A percentile compares a stretch with the other conserved stretches of the same genome.
Conservation (phyloP, 2,113 vertebrate species). For the Candoia aspera region DNA sequence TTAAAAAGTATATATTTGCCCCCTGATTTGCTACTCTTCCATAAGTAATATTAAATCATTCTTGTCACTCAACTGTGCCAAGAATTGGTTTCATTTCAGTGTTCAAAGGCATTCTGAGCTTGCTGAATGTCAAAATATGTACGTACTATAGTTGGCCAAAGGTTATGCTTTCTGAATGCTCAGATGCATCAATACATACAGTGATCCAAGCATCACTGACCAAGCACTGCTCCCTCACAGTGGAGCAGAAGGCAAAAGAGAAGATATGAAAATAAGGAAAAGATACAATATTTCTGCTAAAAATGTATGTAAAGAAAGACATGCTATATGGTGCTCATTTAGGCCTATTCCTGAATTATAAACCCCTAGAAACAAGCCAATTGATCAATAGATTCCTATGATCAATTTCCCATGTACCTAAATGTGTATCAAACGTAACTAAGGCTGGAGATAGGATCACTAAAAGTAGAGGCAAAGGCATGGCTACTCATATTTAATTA, state of each 20-base stretch:
- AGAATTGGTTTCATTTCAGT: background rate
- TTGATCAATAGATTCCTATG: background rate
- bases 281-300: constrained; percentile 24
- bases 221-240: constrained; percentile 47
- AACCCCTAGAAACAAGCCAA: background rate
- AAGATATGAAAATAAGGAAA: constrained; percentile 29
- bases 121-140: background rate
- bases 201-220: constrained; percentile 33
- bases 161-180: constrained; percentile 46
- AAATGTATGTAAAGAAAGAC: constrained; percentile 25
- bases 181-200: constrained; percentile 58
- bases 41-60: background rate
- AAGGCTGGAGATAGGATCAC: background rate
- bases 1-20: background rate
- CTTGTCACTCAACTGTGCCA: background rate
- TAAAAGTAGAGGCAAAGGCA: no score
- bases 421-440: background rate
- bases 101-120: background rate
- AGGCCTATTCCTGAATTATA: background rate
- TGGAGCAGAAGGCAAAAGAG: constrained; percentile 40
- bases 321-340: background rate
- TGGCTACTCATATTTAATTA: background rate
- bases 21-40: background rate
- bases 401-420: background rate
- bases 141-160: constrained; percentile 4